Percentiles rank a stretch among this genome's conserved stretches.
phyloP scores from a whole-genome alignment of 2,888 invertebrate species.

The Autographa gamma region DNA sequence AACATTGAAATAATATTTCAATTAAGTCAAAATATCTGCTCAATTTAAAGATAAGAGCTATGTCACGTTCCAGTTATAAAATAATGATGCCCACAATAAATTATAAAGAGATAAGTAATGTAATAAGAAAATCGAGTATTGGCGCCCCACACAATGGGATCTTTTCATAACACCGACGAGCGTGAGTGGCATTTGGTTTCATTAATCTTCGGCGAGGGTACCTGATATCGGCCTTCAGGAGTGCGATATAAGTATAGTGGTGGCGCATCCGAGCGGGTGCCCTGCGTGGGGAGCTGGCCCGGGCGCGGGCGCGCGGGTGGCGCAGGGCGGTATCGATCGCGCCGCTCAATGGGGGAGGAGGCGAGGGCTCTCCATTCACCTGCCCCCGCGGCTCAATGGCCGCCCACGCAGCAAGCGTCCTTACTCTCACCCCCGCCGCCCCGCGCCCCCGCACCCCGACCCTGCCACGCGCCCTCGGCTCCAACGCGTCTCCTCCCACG shows the following conservation, averaged over 20 bases:
- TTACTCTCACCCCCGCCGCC: conserved; percentile 66
- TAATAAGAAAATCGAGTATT: background rate
- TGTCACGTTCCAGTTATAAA: background rate
- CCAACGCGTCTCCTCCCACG: conserved; percentile 81
- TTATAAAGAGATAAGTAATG: background rate
- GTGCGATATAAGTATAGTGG: conserved; percentile 43
- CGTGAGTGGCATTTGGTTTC: conserved; percentile 22
- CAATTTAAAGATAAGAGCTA: background rate
- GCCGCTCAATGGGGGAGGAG: conserved; percentile 78
- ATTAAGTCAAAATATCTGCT: conserved; percentile 4
- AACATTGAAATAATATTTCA: background rate
- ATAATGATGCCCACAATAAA: background rate
- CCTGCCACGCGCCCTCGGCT: conserved; percentile 62
- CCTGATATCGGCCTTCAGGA: conserved; percentile 52
- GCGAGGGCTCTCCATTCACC: conserved; percentile 81
- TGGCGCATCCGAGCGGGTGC: conserved; percentile 43
- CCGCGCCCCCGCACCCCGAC: conserved; percentile 44
- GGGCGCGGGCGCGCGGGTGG: conserved; percentile 42
- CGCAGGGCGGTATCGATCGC: conserved; percentile 79
- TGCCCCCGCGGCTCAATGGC: conserved; percentile 86
- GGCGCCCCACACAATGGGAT: background rate
- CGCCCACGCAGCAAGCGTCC: conserved; percentile 80
- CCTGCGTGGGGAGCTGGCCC: conserved; percentile 41
- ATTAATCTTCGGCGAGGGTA: conserved; percentile 39
- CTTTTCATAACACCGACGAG: conserved; percentile 7